Evolutionary conservation across 2,888 invertebrate species (phyloP), one percentile per base, ranked within the genome.

Genomic region (Eupeodes latifasciatus): DNA sequence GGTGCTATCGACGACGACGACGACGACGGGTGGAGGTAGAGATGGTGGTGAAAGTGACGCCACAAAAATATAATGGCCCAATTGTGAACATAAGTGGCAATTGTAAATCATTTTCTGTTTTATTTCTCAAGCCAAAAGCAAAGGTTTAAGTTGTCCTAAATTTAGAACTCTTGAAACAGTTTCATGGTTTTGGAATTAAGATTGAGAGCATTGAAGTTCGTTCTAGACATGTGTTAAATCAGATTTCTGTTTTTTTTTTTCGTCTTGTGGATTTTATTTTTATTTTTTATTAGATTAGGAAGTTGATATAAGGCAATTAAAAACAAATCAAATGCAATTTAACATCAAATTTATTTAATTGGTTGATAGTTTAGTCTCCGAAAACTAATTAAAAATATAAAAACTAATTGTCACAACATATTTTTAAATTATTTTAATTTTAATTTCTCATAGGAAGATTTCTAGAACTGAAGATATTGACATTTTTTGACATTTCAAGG

Each of bases 31-130:
- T 19, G 19, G 19, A 19, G 19, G 19, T 19, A 12, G 14, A 4
- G 19, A 16, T 4, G 5, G 5, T 0, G 55, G 55, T n/a, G 34
- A 57, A 34, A 57, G 61, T 74, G 74, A 82, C 75, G 76, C 84
- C 74, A 85, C 81, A 85, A 71, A 85, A 71, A 55, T 75, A 85
- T 88, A 81, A 88, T 75, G 85, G 78, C 85, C 81, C 85, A 85
- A 88, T 88, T 88, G 85, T 88, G 81, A 81, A 81, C 85, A 88
- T 81, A 88, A 88, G 88, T 88, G 88, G 85, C 88, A 85, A 85
- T 81, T 88, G 88, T 88, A 88, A 88, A 88, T 88, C 88, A 88
- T 66, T 85, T 88, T 27, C 27, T 27, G 27, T 27, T 40, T 40
- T 40, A 7, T 7, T 40, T 40, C 40, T 40, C 6, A 9, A 40